Percentiles rank a stretch among this genome's conserved stretches.
These are phyloP conservation scores for Oeneis ivallda DNA, from an alignment of 2,888 invertebrate species.

Conservation along the genomic window DNA sequence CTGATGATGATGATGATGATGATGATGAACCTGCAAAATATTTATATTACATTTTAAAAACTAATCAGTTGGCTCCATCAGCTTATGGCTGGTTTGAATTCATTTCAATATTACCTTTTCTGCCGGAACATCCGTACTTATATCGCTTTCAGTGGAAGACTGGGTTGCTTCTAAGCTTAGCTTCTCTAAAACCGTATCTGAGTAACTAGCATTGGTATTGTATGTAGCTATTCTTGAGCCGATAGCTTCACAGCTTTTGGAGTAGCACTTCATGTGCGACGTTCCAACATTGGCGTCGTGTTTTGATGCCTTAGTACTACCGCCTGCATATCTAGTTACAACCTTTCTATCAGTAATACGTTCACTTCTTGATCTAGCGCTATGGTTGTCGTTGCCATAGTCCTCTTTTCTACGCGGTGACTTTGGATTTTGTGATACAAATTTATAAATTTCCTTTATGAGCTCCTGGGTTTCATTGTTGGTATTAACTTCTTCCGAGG, in stretches of 20 bases:
- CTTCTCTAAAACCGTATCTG: conserved; percentile 66
- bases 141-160: conserved; percentile 51
- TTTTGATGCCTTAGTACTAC: conserved; percentile 51
- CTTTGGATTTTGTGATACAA: conserved; percentile 58
- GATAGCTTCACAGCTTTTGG: conserved; percentile 73
- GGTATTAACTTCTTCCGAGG: conserved; percentile 34
- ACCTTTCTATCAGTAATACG: conserved; percentile 39
- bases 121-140: conserved; percentile 45
- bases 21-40: conserved; percentile 54
- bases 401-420: conserved; percentile 42
- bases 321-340: conserved; percentile 58
- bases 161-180: conserved; percentile 56
- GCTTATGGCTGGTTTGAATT: no score
- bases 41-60: no score
- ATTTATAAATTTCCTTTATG: conserved; percentile 72
- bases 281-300: conserved; percentile 66
- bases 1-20: no score
- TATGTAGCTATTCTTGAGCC: conserved; percentile 50
- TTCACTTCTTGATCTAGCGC: conserved; percentile 17
- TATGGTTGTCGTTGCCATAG: conserved; percentile 29
- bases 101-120: conserved; percentile 48
- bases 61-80: no score
- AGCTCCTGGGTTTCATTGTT: conserved; percentile 63
- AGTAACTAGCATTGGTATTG: conserved; percentile 57
- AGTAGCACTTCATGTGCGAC: conserved; percentile 58